Base-by-base conservation (phyloP, 1,140 invertebrate genomes). In the Papilio glaucus region DNA sequence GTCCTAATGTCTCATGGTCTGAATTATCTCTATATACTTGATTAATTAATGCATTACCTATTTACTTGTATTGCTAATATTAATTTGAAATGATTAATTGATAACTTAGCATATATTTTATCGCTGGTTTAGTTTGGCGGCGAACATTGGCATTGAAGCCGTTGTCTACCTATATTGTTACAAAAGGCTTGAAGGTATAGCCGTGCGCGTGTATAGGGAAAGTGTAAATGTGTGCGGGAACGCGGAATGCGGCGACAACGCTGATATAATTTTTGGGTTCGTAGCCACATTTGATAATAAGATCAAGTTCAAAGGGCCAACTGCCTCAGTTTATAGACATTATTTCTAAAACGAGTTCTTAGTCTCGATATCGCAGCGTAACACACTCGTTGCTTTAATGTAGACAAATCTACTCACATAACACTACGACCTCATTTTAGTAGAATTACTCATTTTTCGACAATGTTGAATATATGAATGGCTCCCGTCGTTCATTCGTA, bases 221-320 rank as follows among this genome's bases (percentile, higher is more conserved):
- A 68, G 57, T 57, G 62, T 69, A 60, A 49, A 74, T 71, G 71
- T 63, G 76, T 77, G 77, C 41, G 77, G 67, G 86, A 83, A 76
- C 80, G 81, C 81, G 83, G 84, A 88, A 89, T 88, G 85, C 81
- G 81, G 76, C 80, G 78, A 73, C 80, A 78, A 73, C 76, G 83
- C 80, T 84, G 86, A 88, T 88, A 88, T 86, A 81, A 86, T 83
- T 87, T 83, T 86, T 81, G 80, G 73, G 74, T 78, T 83, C 79
- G 79, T 74, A 83, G 78, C 74, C 72, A 80, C 80, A 77, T 79
- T 85, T 85, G 87, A 90, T 89, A 90, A 89, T 87, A 84, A 87
- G 85, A 90, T 89, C 88, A 90, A 90, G 88, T 90, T 90, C 88
- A 89, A 88, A 87, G 84, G 84, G 86, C 77, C 82, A 83, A 77